Evolutionary conservation across 2,888 invertebrate species (phyloP).

Genomic region (Chirona hameri): DNA sequence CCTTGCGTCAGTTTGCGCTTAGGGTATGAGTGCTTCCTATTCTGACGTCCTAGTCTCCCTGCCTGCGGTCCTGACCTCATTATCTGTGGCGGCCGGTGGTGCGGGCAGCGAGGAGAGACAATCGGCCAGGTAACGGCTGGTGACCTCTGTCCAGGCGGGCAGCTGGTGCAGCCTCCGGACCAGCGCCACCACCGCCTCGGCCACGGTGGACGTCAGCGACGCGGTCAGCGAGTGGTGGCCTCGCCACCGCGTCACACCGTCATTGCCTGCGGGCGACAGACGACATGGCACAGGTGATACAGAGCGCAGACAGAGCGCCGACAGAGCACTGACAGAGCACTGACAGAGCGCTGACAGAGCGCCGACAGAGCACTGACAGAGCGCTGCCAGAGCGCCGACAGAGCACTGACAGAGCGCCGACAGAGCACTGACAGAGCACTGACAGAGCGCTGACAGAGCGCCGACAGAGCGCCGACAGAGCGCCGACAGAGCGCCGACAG

Average conservation of each 20-base stretch:
- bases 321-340: too few relatives aligned
- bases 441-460: too few relatives aligned
- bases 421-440: too few relatives aligned
- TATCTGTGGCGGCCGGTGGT: conserved; percentile 52
- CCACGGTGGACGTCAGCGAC: conserved; percentile 70
- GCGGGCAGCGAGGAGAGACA: conserved; percentile 55
- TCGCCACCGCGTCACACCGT: background rate
- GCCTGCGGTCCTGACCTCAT: background rate
- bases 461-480: too few relatives aligned
- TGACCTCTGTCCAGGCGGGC: conserved; percentile 66
- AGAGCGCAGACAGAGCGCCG: too few relatives aligned
- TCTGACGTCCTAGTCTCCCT: background rate
- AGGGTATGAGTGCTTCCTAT: too few relatives aligned
- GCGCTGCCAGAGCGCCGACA: too few relatives aligned
- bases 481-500: too few relatives aligned
- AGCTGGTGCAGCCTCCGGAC: conserved; percentile 70
- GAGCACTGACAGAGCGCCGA: too few relatives aligned
- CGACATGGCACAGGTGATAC: background rate
- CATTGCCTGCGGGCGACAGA: background rate
- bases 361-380: too few relatives aligned
- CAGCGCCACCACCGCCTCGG: conserved; percentile 76
- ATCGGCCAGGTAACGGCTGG: conserved; percentile 63
- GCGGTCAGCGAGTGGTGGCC: conserved; percentile 47
- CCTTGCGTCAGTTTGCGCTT: too few relatives aligned
- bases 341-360: too few relatives aligned